Base-by-base conservation (phyloP, 2,888 invertebrate genomes). In the Adela reaumurella region DNA sequence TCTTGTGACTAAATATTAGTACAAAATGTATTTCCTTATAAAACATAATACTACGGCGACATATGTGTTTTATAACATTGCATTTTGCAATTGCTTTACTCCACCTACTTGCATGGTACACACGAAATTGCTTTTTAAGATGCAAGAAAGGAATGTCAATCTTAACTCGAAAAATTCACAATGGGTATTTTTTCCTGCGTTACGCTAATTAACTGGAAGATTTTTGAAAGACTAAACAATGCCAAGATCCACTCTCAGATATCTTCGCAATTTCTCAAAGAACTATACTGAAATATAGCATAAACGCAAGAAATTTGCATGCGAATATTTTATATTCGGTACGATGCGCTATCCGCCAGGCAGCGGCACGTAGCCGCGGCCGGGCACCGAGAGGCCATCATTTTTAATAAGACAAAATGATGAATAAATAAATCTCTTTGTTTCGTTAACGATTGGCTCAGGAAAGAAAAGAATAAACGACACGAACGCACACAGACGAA, bases 391-490 rank as follows among this genome's bases (percentile, higher is more conserved):
- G 59, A 57, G 59, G 57, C 61, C 60, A 62, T 67, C 64, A 66
- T 67, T 63, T 66, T 63, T 61, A 67, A 67, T 65, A 65, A 66
- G 65, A 65, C 65, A 64, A 65, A 65, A 66, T 66, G 67, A 66
- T 64, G 63, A 63, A 62, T 60, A 60, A 59, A 66, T 67, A 67
- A 66, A 66, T 67, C 66, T 62, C 63, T 64, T 64, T 62, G 64
- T 64, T 63, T 62, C 60, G 62, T 61, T 66, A 69, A 69, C 65
- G 67, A 68, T 65, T 65, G 61, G 57, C 63, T 62, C 62, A 59
- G 56, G 55, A 58, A 56, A 55, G 55, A 60, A 62, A 58, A 59
- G 52, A 56, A 57, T 4, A 35, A 35, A 35, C n/a, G 14, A 35
- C 35, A 35, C 11, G n/a, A 35, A 35, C 35, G 5, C 24, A 35